Percentiles rank a stretch among this genome's conserved stretches.
Evolutionary conservation across 2,888 invertebrate species (phyloP).

Genomic region (Athalia rosae): DNA sequence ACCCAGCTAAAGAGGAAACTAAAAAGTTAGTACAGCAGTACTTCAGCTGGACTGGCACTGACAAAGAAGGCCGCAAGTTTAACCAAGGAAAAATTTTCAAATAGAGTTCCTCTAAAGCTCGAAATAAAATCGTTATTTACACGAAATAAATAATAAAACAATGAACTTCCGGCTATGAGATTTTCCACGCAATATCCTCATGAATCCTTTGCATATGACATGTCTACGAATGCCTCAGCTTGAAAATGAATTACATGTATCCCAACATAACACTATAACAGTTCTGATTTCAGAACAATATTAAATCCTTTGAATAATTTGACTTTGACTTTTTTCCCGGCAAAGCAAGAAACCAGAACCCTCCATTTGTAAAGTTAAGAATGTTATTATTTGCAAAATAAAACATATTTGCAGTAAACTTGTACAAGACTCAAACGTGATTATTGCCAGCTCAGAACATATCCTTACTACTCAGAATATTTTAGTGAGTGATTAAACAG

Average conservation of each 20-base stretch:
- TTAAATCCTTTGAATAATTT: background rate
- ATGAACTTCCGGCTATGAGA: conserved; percentile 27
- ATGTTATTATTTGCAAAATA: conserved; percentile 27
- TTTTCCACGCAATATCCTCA: conserved; percentile 34
- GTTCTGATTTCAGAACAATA: background rate
- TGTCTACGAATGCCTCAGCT: conserved; percentile 33
- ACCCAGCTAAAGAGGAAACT: conserved; percentile 86
- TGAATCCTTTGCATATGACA: conserved; percentile 17
- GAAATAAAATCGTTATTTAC: conserved; percentile 62
- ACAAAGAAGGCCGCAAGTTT: conserved; percentile 92
- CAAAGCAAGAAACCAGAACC: background rate
- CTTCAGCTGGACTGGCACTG: conserved; percentile 91
- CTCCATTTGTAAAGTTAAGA: conserved; percentile 15
- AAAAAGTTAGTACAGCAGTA: conserved; percentile 92
- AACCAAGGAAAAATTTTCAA: conserved; percentile 99
- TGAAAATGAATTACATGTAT: conserved; percentile 29
- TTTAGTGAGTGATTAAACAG: background rate
- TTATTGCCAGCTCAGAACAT: conserved; percentile 10
- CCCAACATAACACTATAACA: conserved; percentile 17
- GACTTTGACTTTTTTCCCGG: background rate
- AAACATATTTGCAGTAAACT: conserved; percentile 13
- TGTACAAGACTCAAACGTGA: background rate
- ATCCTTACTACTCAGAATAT: background rate
- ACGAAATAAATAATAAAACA: conserved; percentile 59
- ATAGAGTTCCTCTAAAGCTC: conserved; percentile 75